Evolutionary conservation across 1,140 invertebrate species (phyloP).

Genomic region (Zelostemma sp.): DNA sequence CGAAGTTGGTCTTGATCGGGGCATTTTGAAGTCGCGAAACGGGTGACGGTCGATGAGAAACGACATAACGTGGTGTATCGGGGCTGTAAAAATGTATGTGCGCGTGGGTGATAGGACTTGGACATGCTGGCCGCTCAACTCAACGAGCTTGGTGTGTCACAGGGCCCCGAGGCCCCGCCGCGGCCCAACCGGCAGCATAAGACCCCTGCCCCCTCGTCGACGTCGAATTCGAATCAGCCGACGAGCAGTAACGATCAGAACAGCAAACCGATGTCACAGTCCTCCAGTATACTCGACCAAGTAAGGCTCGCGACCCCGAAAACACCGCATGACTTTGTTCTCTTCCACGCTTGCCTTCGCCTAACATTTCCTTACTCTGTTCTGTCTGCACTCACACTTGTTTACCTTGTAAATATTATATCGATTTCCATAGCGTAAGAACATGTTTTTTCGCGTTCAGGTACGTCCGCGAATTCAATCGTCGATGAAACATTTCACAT

Average conservation of each 20-base stretch:
- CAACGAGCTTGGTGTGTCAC: constrained; percentile 87
- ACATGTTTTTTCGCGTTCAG: too few species aligned
- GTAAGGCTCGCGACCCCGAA: constrained; percentile 51
- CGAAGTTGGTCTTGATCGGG: too few species aligned
- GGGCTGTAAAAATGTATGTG: constrained; percentile 48
- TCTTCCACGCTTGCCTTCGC: constrained; percentile 28
- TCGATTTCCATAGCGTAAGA: too few species aligned
- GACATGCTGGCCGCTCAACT: constrained; percentile 93
- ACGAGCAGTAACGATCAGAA: constrained; percentile 61
- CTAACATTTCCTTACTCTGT: constrained; percentile 18
- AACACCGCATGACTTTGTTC: constrained; percentile 36
- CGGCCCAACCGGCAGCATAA: constrained; percentile 70
- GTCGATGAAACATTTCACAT: not conserved
- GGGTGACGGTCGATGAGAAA: not conserved
- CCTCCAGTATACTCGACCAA: constrained; percentile 64
- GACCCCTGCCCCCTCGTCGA: constrained; percentile 54
- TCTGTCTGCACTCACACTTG: constrained; percentile 11
- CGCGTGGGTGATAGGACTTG: constrained; percentile 81
- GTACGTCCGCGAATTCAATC: too few species aligned
- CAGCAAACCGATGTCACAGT: constrained; percentile 66
- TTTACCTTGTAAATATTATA: too few species aligned
- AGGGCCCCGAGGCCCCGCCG: constrained; percentile 73
- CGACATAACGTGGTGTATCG: not conserved
- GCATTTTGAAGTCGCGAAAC: not conserved
- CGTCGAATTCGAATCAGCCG: constrained; percentile 58